Base-by-base conservation (phyloP, 2,888 invertebrate species). In the Cremastinae sp. region DNA sequence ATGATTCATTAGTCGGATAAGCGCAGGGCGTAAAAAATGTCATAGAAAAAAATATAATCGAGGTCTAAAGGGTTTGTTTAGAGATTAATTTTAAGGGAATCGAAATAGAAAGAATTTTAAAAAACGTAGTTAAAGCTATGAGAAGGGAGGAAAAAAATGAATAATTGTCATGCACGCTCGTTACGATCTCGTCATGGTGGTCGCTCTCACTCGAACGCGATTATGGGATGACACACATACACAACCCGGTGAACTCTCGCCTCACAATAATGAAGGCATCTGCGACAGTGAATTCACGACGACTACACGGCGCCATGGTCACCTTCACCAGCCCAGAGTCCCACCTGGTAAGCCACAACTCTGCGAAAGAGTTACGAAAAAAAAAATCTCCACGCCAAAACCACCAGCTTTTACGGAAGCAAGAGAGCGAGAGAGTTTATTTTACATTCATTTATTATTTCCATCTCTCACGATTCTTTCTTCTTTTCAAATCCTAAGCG, bases 281-380 rank as follows among this genome's bases (percentile, higher is more conserved):
- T 81, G 84, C 85, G 79, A 83, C 82, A 76, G 81, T 88, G 85
- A 87, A 82, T 81, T 81, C 83, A 77, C 88, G 86, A 85, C 88
- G 88, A 84, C 89, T 89, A 79, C 89, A 89, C 85, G 89, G 89
- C 86, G 86, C 86, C 84, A 84, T 86, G 84, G 91, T 93, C 84
- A 93, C 93, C 81, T 93, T 93, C 90, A 92, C 92, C 82, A 92
- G 92, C 74, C 91, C 91, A 78, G 92, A 93, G 83, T 92, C 93
- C 78, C 91, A 91, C 86, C 88, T 92, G 90, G 92, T 92, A 86
- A 91, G 91, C 88, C 81, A 84, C 85, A 73, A 71, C 76, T 73
- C 76, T 53, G 69, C 34, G 62, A 76, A 66, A 68, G 76, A 69
- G 72, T 69, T 62, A 16, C 28, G 28, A 28, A 62, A 47, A 66